These are phyloP conservation scores for Clitarchus hookeri DNA, from an alignment of 2,888 invertebrate genomes.

Conservation along the genomic window DNA sequence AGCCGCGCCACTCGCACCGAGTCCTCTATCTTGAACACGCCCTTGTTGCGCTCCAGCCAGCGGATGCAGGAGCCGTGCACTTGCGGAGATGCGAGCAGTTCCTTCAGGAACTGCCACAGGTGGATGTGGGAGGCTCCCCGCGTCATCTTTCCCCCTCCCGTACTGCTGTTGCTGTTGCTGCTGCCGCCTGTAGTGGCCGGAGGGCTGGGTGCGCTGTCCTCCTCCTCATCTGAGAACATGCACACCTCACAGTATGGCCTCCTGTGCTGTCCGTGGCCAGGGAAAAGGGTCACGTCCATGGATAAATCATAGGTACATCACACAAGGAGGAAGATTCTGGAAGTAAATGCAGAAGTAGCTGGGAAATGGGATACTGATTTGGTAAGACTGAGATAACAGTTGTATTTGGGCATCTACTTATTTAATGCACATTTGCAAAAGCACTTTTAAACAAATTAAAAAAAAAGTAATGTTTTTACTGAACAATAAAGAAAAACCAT, in stretches of 20 bases:
- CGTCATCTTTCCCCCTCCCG: constrained; percentile 47
- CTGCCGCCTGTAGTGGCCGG: constrained; percentile 41
- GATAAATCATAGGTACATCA: too few species aligned
- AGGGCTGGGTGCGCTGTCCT: constrained; percentile 48
- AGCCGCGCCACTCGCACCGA: constrained; percentile 95
- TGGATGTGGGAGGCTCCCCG: constrained; percentile 88
- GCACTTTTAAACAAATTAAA: too few species aligned
- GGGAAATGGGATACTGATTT: too few species aligned
- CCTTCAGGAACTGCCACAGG: constrained; percentile 98
- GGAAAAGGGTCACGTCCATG: too few species aligned
- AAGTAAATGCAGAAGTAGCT: too few species aligned
- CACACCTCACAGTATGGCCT: background rate
- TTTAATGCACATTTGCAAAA: too few species aligned
- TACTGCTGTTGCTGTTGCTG: constrained; percentile 46
- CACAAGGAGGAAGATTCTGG: too few species aligned
- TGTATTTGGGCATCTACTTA: too few species aligned
- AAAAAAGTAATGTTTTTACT: too few species aligned
- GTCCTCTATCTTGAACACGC: constrained; percentile 99
- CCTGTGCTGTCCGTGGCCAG: too few species aligned
- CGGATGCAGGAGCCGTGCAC: constrained; percentile 90
- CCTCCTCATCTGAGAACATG: constrained; percentile 57
- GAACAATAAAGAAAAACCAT: too few species aligned
- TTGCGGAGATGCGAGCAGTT: constrained; percentile 86
- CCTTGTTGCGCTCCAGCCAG: constrained; percentile 93
- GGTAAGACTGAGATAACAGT: too few species aligned